Evolutionary conservation across 1,140 invertebrate genomes (phyloP), one percentile per base, ranked within the genome.

Genomic region (Drosophila orosa): DNA sequence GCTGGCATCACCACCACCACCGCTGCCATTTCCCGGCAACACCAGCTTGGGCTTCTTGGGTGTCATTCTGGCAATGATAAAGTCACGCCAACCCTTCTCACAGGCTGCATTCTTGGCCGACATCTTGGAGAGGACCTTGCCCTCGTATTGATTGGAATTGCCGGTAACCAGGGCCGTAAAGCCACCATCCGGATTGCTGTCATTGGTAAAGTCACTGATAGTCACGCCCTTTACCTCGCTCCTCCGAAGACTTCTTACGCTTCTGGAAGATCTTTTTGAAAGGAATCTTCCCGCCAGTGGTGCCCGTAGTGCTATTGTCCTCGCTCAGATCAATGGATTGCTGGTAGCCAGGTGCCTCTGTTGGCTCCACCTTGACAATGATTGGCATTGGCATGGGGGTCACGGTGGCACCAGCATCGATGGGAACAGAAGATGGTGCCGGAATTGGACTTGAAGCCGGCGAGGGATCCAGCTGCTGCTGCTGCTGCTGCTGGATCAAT

Each of bases 61-160:
- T 4, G 92, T 92, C 94, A 96, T 95, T 80, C 94, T 95, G 80
- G 95, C 94, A 45, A 96, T 92, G 37, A 96, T 93, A 56, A 95
- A 93, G 90, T 94, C 95, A 29, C 95, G 94, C 33, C 96, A 92
- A 3, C 95, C 95, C 80, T 95, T 95, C 91, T 96, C 95, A 17
- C 95, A 95, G 2, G 95, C 95, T 77, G 94, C 93, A 91, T 95
- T 94, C 66, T 94, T 94, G 7, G 94, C 93, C 31, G 90, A 78
- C 80, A 93, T 79, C 67, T 94, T 94, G 48, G 92, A 94, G 29
- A 92, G 92, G 3, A 93, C 91, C 55, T 78, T 83, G 19, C 91
- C 91, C 55, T 91, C 86, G 54, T 92, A 92, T 40, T 91, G 90
- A 17, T 50, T 78, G 3, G 78, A 74, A 47, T 92, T 92, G 0